Evolutionary conservation across 2,797 vertebrate genomes (phyloP).

Genomic region (Hippocampus kuda): DNA sequence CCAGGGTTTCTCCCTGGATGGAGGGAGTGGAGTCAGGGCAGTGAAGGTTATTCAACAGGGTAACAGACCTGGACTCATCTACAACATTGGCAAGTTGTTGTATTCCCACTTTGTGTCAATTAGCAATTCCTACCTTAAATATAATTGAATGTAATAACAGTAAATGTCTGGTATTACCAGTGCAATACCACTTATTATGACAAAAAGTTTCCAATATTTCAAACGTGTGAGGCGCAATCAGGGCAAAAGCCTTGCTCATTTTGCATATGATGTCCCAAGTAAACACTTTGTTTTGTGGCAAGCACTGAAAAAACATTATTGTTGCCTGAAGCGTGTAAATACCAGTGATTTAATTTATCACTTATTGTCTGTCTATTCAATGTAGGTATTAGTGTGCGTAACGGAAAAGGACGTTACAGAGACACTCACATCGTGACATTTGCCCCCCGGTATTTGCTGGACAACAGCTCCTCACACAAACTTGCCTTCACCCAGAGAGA

Average conservation of each 20-base stretch:
- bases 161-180: not conserved
- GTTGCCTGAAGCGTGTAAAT: not conserved
- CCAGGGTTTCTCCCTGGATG: constrained; percentile 93
- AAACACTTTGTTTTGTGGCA: too few species aligned
- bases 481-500: constrained; percentile 93
- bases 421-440: constrained; percentile 94
- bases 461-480: constrained; percentile 87
- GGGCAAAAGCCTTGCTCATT: too few species aligned
- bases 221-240: too few species aligned
- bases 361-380: not conserved
- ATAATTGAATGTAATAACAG: not conserved
- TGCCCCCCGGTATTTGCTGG: constrained; percentile 89
- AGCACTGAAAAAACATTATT: not conserved
- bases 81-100: constrained; percentile 82
- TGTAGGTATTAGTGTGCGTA: constrained; percentile 88
- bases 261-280: too few species aligned
- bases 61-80: constrained; percentile 91
- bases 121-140: not conserved
- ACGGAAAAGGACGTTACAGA: constrained; percentile 88
- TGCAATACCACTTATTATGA: too few species aligned
- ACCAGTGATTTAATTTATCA: not conserved
- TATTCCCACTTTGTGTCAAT: not conserved
- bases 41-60: constrained; percentile 94
- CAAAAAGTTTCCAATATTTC: too few species aligned
- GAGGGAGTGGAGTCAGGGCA: constrained; percentile 89